These are phyloP conservation scores for Drosophila murphyi DNA, from an alignment of 1,140 invertebrate species.

Conservation along the genomic window DNA sequence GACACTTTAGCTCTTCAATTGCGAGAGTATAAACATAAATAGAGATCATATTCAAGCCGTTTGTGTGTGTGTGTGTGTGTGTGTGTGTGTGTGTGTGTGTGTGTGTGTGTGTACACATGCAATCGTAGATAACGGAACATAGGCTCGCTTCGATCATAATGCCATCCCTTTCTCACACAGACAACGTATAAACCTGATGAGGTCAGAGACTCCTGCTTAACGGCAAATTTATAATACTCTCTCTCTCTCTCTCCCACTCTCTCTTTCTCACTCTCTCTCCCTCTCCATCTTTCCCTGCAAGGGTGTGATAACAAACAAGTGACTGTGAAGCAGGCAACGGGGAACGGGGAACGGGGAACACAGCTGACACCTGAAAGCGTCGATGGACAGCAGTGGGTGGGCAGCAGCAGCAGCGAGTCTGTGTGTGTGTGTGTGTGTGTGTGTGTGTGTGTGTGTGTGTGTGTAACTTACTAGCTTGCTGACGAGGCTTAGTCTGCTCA, in stretches of 20 bases:
- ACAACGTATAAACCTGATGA: too few species aligned
- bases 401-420: neutral
- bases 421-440: neutral
- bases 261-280: too few species aligned
- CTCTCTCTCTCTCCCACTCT: too few species aligned
- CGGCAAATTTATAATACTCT: neutral
- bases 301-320: slow-evolving; percentile 18
- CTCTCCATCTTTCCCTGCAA: neutral
- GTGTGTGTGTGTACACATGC: too few species aligned
- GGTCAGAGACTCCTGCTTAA: neutral
- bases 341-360: neutral
- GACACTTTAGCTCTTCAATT: too few species aligned
- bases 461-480: slow-evolving; percentile 5
- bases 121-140: neutral
- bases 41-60: too few species aligned
- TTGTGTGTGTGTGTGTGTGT: too few species aligned
- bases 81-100: too few species aligned
- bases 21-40: too few species aligned
- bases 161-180: too few species aligned
- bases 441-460: neutral
- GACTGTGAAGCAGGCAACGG: neutral
- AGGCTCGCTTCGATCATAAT: too few species aligned
- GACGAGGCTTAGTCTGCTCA: neutral
- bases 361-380: slow-evolving; percentile 20
- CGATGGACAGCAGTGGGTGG: neutral